Evolutionary conservation across 2,113 vertebrate genomes (phyloP).

Genomic region (Zosterops borbonicus): DNA sequence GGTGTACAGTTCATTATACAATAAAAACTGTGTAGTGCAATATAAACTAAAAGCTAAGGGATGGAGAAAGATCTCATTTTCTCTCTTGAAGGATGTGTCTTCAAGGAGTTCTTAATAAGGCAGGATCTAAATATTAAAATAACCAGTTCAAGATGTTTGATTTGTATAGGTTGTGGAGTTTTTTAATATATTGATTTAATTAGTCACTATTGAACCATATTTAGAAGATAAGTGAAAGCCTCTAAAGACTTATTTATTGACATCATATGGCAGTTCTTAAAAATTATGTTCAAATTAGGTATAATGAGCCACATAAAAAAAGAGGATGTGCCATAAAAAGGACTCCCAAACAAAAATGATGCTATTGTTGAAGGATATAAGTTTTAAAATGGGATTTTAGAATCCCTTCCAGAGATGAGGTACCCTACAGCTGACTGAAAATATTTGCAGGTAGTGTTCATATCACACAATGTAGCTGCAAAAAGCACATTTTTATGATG

Average conservation of each 20-base stretch:
- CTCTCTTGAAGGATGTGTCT: neutral
- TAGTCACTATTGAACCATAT: constrained; percentile 64
- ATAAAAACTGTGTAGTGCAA: neutral
- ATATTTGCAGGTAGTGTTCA: neutral
- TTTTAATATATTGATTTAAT: constrained; percentile 69
- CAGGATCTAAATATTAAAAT: constrained; percentile 3
- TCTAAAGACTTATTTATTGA: constrained; percentile 68
- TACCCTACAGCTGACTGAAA: neutral
- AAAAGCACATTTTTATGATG: neutral
- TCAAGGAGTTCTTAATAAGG: constrained; percentile 35
- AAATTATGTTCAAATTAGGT: constrained; percentile 58
- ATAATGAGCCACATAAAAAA: constrained; percentile 58
- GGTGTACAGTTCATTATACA: neutral
- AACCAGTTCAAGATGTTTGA: neutral
- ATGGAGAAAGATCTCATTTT: neutral
- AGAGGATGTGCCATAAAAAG: constrained; percentile 14
- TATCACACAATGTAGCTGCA: neutral
- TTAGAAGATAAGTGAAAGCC: constrained; percentile 53
- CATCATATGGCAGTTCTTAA: constrained; percentile 60
- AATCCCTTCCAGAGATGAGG: neutral
- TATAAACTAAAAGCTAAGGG: neutral
- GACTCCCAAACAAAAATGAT: constrained; percentile 13
- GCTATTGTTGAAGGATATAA: neutral
- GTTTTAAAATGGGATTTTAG: neutral
- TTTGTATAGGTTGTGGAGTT: neutral